A percentile compares a stretch with the other conserved stretches of the same genome.
These are phyloP conservation scores for Neoitamus cyanurus DNA, from an alignment of 2,888 invertebrate genomes.

Conservation along the genomic window DNA sequence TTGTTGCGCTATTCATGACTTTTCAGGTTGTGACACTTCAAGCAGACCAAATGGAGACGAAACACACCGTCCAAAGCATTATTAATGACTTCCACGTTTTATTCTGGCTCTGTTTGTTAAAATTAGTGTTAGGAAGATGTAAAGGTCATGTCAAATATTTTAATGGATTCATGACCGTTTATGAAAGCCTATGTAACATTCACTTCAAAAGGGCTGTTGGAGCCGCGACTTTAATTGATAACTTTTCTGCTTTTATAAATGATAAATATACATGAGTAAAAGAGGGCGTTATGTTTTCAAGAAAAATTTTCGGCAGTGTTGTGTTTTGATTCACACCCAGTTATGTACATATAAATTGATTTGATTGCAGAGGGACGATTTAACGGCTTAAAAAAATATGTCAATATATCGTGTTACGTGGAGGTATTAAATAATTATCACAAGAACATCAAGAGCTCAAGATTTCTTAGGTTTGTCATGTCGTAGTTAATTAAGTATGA, in stretches of 20 bases:
- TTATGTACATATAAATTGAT: background rate
- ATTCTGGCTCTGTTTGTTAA: conserved; percentile 17
- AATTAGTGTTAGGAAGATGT: conserved; percentile 39
- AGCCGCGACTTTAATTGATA: background rate
- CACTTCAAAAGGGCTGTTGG: background rate
- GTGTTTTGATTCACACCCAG: background rate
- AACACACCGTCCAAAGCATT: background rate
- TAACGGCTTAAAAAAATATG: background rate
- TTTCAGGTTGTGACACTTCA: background rate
- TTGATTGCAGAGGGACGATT: background rate
- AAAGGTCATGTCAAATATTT: conserved; percentile 44
- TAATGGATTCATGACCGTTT: conserved; percentile 25
- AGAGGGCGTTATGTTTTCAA: background rate
- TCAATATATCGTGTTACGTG: too few relatives aligned
- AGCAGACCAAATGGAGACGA: background rate
- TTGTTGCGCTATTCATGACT: background rate
- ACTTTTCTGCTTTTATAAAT: background rate
- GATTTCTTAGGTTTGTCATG: too few relatives aligned
- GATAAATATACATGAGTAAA: background rate
- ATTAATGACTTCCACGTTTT: conserved; percentile 21
- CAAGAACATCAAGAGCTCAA: too few relatives aligned
- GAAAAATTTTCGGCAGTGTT: background rate
- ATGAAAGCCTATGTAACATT: background rate
- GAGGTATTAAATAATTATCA: too few relatives aligned
- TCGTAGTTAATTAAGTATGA: too few relatives aligned